A percentile compares a stretch with the other conserved stretches of the same genome.
Evolutionary conservation across 2,113 vertebrate genomes (phyloP).

Genomic region (Thamnophis sirtalis): DNA sequence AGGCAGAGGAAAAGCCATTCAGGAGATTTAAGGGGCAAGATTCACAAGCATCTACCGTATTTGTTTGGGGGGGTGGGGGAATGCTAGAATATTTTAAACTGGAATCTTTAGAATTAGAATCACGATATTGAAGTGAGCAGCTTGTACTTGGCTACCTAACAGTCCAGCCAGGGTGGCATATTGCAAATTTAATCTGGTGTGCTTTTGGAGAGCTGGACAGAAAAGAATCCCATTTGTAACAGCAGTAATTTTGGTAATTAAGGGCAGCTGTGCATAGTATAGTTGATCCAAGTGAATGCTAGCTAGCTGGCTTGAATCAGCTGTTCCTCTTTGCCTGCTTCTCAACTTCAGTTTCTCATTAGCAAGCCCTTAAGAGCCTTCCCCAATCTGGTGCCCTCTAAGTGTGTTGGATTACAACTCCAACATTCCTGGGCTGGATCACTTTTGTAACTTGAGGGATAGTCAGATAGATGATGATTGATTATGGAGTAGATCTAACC

Average conservation of each 20-base stretch:
- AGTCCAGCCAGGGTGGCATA: neutral
- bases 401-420: neutral
- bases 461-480: neutral
- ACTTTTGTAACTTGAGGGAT: neutral
- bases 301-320: neutral
- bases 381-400: neutral
- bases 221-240: neutral
- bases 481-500: neutral
- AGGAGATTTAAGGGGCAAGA: neutral
- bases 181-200: neutral
- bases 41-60: neutral
- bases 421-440: neutral
- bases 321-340: neutral
- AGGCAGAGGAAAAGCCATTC: neutral
- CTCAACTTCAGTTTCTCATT: neutral
- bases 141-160: neutral
- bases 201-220: neutral
- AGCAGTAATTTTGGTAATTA: conserved; percentile 6
- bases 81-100: neutral
- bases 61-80: neutral
- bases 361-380: neutral
- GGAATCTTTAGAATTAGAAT: neutral
- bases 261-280: neutral
- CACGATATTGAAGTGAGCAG: neutral
- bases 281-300: neutral